Percentiles rank a stretch among this genome's conserved stretches.
Conservation (phyloP, 2,113 vertebrate species). For the Murina feae region DNA sequence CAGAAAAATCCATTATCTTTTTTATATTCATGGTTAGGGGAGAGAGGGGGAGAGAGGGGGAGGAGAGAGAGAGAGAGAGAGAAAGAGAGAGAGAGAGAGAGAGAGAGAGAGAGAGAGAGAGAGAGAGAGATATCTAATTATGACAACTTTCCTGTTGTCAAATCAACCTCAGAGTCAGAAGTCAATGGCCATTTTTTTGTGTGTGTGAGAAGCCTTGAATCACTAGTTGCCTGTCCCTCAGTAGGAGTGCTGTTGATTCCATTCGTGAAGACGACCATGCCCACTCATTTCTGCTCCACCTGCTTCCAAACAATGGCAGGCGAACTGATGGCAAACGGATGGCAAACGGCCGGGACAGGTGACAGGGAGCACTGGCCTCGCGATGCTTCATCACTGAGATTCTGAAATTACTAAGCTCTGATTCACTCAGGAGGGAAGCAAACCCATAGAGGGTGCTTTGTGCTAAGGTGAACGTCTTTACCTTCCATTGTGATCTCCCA, state of each 20-base stretch:
- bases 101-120: not conserved
- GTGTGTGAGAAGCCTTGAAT: conserved; percentile 50
- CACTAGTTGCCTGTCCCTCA: conserved; percentile 28
- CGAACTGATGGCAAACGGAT: fast-evolving
- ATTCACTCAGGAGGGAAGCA: conserved; percentile 39
- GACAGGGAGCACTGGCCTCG: not conserved
- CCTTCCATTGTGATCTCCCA: not conserved
- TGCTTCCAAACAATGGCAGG: not conserved
- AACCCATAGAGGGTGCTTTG: not conserved
- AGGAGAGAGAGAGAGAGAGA: not conserved
- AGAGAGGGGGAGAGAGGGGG: too few species aligned
- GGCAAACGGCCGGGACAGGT: conserved; percentile 26
- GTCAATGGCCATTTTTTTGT: not conserved
- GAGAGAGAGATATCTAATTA: conserved; percentile 50
- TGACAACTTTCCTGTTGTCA: not conserved
- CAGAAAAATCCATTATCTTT: conserved; percentile 41
- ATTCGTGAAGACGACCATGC: not conserved
- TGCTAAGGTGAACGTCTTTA: not conserved
- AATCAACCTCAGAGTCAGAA: not conserved
- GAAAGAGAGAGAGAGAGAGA: not conserved
- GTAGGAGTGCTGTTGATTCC: fast-evolving
- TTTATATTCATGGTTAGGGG: not conserved
- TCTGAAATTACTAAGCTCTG: not conserved
- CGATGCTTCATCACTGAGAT: not conserved
- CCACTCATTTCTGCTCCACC: not conserved